Percentiles rank a stretch among this genome's conserved stretches.
Conservation (phyloP, 64 coral and sea anemone species). For the Montipora sp. region DNA sequence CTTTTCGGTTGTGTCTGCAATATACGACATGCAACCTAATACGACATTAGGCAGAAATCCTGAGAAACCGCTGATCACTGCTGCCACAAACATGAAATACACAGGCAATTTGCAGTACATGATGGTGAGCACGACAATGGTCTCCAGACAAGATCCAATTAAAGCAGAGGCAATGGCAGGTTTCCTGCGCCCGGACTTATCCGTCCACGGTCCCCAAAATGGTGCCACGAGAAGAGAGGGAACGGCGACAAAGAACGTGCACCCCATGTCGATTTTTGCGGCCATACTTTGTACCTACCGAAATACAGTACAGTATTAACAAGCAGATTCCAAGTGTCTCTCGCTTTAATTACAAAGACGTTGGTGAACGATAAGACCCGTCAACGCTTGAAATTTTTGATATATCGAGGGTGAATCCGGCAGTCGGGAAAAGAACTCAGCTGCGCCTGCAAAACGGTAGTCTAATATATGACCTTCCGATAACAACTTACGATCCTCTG, state of each 20-base stretch:
- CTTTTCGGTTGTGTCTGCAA: slow-evolving; percentile 26
- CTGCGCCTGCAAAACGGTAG: too few relatives aligned
- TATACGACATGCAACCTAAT: slow-evolving; percentile 43
- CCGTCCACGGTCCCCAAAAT: slow-evolving; percentile 65
- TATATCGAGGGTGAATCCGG: too few relatives aligned
- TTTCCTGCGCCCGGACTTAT: slow-evolving; percentile 44
- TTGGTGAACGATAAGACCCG: too few relatives aligned
- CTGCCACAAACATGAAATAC: slow-evolving; percentile 10
- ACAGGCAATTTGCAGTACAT: slow-evolving; percentile 34
- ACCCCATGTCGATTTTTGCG: slow-evolving; percentile 54
- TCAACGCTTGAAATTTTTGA: too few relatives aligned
- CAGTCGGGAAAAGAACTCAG: too few relatives aligned
- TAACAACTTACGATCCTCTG: too few relatives aligned
- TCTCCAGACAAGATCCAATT: slow-evolving; percentile 5
- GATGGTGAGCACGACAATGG: background rate
- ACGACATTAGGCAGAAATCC: background rate
- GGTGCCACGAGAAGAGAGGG: slow-evolving; percentile 19
- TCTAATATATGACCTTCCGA: too few relatives aligned
- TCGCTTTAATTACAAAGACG: too few relatives aligned
- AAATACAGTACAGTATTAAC: background rate
- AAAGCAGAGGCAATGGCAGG: slow-evolving; percentile 5
- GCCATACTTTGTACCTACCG: slow-evolving; percentile 71
- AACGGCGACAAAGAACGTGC: background rate
- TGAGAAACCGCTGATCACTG: slow-evolving; percentile 12
- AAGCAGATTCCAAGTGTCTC: too few relatives aligned